Conservation (phyloP, 2,888 invertebrate genomes). For the Panorpa germanica region DNA sequence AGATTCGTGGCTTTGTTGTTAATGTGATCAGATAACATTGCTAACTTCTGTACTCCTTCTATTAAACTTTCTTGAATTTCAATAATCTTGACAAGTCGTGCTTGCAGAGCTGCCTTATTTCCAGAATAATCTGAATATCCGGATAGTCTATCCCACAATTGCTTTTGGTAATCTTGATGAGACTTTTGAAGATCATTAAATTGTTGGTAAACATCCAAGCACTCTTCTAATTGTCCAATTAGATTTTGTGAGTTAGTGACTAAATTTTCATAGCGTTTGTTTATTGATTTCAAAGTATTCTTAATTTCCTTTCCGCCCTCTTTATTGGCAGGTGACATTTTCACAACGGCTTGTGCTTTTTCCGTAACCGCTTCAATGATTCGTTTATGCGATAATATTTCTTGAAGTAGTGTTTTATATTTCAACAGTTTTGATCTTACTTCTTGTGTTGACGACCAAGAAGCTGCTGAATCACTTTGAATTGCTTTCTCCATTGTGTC, state of each 20-base stretch:
- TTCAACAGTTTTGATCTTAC: slow-evolving; percentile 68
- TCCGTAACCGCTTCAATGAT: slow-evolving; percentile 80
- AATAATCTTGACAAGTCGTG: slow-evolving; percentile 57
- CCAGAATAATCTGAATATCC: slow-evolving; percentile 72
- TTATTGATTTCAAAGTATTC: slow-evolving; percentile 50
- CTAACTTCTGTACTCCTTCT: slow-evolving; percentile 59
- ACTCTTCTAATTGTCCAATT: slow-evolving; percentile 53
- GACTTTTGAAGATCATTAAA: slow-evolving; percentile 73
- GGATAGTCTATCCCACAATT: slow-evolving; percentile 72
- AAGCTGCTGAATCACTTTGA: slow-evolving; percentile 45
- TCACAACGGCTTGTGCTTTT: slow-evolving; percentile 56
- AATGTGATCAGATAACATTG: slow-evolving; percentile 54
- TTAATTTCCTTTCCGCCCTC: slow-evolving; percentile 41
- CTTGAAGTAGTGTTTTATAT: slow-evolving; percentile 72
- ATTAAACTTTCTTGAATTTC: slow-evolving; percentile 62
- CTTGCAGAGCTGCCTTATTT: slow-evolving; percentile 68
- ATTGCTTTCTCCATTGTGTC: slow-evolving; percentile 66
- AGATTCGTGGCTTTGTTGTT: slow-evolving; percentile 46
- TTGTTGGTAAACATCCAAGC: slow-evolving; percentile 65
- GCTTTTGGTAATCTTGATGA: slow-evolving; percentile 79
- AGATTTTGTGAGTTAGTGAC: slow-evolving; percentile 43
- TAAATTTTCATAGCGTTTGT: slow-evolving; percentile 54
- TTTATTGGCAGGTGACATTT: slow-evolving; percentile 33
- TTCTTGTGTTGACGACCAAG: slow-evolving; percentile 66
- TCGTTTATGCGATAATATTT: slow-evolving; percentile 76